These are phyloP conservation scores for Steatornis caripensis DNA, from an alignment of 2,113 vertebrate genomes.

Conservation along the genomic window DNA sequence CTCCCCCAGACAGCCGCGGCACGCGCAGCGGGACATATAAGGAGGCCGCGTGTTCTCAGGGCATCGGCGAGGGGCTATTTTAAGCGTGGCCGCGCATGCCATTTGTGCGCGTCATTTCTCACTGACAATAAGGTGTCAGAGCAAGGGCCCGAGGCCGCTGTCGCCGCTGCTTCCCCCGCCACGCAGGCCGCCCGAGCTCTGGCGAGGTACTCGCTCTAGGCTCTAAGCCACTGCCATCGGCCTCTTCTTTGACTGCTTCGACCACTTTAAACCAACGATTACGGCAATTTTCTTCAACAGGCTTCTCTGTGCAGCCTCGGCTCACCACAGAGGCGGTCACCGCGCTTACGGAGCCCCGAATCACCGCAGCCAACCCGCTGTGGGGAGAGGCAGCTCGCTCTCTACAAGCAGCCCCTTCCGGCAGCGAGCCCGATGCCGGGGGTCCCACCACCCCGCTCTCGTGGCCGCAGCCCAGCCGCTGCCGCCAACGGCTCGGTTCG, in stretches of 20 bases:
- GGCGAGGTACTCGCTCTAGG: background rate
- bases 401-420: no score
- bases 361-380: no score
- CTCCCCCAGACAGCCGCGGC: background rate
- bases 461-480: no score
- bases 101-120: conserved; percentile 83
- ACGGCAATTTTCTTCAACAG: background rate
- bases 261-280: rapidly evolving
- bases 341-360: no score
- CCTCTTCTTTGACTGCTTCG: background rate
- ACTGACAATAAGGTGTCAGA: conserved; percentile 56
- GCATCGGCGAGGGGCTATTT: conserved; percentile 83
- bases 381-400: no score
- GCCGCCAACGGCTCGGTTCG: no score
- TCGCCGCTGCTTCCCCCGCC: background rate
- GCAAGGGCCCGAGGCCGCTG: background rate
- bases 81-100: conserved; percentile 79
- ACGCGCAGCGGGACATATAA: conserved; percentile 78
- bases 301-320: background rate
- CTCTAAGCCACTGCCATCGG: rapidly evolving
- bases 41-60: conserved; percentile 64
- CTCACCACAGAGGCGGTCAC: background rate
- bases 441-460: no score
- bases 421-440: no score
- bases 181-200: background rate